Base-by-base conservation (phyloP, 2,797 vertebrate genomes). In the Helicolenus hilgendorfi region DNA sequence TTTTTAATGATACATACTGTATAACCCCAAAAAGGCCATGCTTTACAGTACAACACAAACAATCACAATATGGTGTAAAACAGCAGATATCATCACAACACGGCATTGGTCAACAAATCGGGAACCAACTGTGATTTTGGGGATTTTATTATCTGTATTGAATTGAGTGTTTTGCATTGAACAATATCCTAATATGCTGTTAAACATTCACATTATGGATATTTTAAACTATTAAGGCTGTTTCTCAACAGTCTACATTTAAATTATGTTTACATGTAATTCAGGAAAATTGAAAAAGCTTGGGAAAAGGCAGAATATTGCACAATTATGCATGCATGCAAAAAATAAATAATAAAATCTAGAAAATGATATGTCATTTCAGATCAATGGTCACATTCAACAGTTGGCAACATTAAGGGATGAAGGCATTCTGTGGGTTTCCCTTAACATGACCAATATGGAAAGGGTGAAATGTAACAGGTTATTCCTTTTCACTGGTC, bases 401-500 rank as follows among this genome's bases (percentile, higher is more conserved):
- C 2, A 79, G 22, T 7, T 24, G 22, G 45, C 0, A 0, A 63
- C 71, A 75, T 45, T 22, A 45, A 60, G 24, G 35, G 11, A 7
- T 22, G 53, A 73, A 83, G 56, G 69, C 69, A 56, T 78, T 65
- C 41, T 76, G 71, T 62, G 45, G 36, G 56, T 69, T 80, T 53
- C 35, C 11, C 13, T 49, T 53, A 62, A 79, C 11, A 53, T 77
- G 22, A 70, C 2, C 38, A n/a, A 8, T 64, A 9, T 68, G 11
- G 24, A 64, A 62, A 53, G 20, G 22, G 3, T 76, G 26, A 78
- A 38, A 70, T 4, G 45, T 15, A 38, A 36, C 41, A 63, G 15
- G 1, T 33, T 29, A 64, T 20, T 84, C 26, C 7, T 53, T 62
- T 65, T 22, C 26, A 26, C 22, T 20, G 7, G 26, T 79, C 22